Base-by-base conservation (phyloP, 2,113 vertebrate genomes). In the Dromas ardeola region DNA sequence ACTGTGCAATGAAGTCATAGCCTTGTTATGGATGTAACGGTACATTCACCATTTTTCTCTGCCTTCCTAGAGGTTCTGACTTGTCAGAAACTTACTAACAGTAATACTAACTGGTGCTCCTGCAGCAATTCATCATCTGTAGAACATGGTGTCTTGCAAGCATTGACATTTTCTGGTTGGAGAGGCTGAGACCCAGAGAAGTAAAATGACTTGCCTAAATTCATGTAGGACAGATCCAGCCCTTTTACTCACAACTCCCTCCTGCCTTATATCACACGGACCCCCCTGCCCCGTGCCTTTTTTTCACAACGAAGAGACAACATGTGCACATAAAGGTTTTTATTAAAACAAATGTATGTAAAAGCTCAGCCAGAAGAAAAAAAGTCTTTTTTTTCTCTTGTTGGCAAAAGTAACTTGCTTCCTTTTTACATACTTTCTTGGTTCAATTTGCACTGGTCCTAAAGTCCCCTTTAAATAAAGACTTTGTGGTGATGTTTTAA, bases 401-500 rank as follows among this genome's bases (percentile, higher is more conserved):
- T 27, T 73, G n/a, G 26, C 4, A 45, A 70, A 91, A 82, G 25
- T n/a, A 71, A 52, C 42, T 93, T 92, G 2, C 27, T 92, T 93
- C 56, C 45, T 91, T 89, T 95, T 58, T 61, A 59, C 20, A 27
- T 76, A 36, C 19, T 88, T n/a, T 94, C 49, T 80, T 80, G 26
- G 52, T 84, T 94, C 38, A 45, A 50, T 76, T 94, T 88, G 42
- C 34, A n/a, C 58, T 81, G 34, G n/a, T 69, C 56, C 58, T 70
- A 80, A 93, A 49, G n/a, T 34, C 38, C 18, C 45, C 49, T 93
- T 95, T 58, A 96, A 94, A 83, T 70, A 67, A 69, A 86, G 80
- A 9, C 10, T 71, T 78, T 56, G 21, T 40, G 34, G 12, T 70
- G 76, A 42, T 86, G 42, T 81, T 92, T 93, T 36, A 74, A 71